A percentile compares a stretch with the other conserved stretches of the same genome.
Conservation (phyloP, 2,888 invertebrate species). For the Acleris laterana region DNA sequence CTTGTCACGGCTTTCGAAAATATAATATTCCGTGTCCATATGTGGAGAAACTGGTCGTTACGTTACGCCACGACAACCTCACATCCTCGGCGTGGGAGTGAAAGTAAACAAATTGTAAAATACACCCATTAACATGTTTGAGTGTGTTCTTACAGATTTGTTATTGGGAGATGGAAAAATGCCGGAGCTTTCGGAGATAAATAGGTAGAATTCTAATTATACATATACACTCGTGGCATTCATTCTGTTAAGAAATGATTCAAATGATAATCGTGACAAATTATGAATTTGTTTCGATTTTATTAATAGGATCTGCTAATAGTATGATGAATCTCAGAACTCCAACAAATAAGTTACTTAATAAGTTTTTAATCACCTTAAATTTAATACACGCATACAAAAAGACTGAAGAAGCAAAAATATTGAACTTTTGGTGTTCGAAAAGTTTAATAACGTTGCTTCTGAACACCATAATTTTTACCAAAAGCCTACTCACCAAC, state of each 20-base stretch:
- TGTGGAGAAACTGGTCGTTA: conserved; percentile 59
- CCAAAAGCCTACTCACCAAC: conserved; percentile 30
- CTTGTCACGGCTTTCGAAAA: conserved; percentile 52
- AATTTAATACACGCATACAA: too few relatives aligned
- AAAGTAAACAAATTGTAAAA: conserved; percentile 75
- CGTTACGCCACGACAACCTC: conserved; percentile 56
- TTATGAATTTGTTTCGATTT: too few relatives aligned
- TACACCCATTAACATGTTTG: conserved; percentile 53
- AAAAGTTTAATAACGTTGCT: too few relatives aligned
- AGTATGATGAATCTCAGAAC: too few relatives aligned
- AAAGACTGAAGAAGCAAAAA: too few relatives aligned
- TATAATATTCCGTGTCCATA: conserved; percentile 49
- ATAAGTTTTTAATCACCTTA: too few relatives aligned
- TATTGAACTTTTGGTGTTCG: too few relatives aligned
- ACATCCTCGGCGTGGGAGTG: conserved; percentile 62
- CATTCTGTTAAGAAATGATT: too few relatives aligned
- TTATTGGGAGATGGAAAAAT: conserved; percentile 20
- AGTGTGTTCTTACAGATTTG: conserved; percentile 34
- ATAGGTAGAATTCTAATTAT: neutral
- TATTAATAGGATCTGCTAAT: too few relatives aligned
- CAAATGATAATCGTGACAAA: too few relatives aligned
- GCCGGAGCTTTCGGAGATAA: neutral
- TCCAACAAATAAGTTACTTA: too few relatives aligned
- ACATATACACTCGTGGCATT: too few relatives aligned
- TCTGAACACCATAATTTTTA: conserved; percentile 5